Base-by-base conservation (phyloP, 2,888 invertebrate species). In the Cosmia trapezina region DNA sequence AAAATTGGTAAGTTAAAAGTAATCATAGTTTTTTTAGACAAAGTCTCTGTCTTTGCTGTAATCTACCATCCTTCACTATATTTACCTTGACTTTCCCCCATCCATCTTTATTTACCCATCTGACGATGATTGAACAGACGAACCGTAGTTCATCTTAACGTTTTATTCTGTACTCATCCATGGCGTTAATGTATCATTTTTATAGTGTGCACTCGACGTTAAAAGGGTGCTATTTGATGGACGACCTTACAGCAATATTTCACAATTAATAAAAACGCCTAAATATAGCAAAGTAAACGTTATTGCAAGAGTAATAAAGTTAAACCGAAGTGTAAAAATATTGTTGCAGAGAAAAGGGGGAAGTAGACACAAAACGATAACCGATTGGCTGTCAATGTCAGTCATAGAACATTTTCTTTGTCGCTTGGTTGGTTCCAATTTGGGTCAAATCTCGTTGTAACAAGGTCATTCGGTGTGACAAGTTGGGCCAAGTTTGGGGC, bases 171-270 rank as follows among this genome's bases (percentile, higher is more conserved):
- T 53, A 33, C 77, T 63, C 79, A 70, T 81, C 78, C 70, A 63
- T 51, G 64, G 76, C 73, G 67, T 84, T 81, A 70, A 89, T 91
- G 90, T 90, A 91, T 91, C 91, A 91, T 90, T 88, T 88, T 88
- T 88, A 89, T 87, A 88, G 87, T 87, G 85, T 88, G 88, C 86
- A 75, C 71, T 74, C 78, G 91, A 91, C 91, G 90, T 89, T 92
- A 91, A 92, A 91, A 91, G 91, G 92, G 89, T 89, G 88, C 64
- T 70, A 73, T 83, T 86, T 89, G 93, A 92, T 92, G 86, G 90
- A 92, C 88, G 90, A 88, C 85, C 88, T 64, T 66, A 78, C 74
- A 78, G 82, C 78, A 85, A 82, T 85, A 75, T 84, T 81, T 74
- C 62, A 74, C 70, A 66, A 65, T 53, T 66, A 72, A 57, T 47